Percentiles rank a stretch among this genome's conserved stretches.
These are phyloP conservation scores for Epizoanthus illoricatus DNA, from an alignment of 92 coral and sea anemone species.

Conservation along the genomic window DNA sequence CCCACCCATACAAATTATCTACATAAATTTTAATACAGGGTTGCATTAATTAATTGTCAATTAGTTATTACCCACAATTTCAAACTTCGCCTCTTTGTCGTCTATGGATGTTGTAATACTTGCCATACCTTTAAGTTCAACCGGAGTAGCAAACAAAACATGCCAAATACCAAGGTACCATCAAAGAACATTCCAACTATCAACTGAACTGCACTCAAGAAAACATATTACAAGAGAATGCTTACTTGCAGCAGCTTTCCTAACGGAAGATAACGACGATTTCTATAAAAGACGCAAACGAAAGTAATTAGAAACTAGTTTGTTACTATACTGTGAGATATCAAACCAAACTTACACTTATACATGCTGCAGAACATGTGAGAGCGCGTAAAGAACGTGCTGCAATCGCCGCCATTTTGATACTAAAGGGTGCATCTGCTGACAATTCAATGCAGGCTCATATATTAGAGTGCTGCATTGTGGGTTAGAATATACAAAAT, in stretches of 20 bases:
- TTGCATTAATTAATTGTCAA: too few relatives aligned
- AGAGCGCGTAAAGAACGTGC: conserved; percentile 82
- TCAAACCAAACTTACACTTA: conserved; percentile 48
- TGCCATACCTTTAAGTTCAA: too few relatives aligned
- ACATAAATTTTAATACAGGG: too few relatives aligned
- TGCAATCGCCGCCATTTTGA: conserved; percentile 84
- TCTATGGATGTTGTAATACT: too few relatives aligned
- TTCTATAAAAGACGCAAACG: neutral
- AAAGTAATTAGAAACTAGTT: neutral
- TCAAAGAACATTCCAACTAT: neutral
- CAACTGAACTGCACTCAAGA: too few relatives aligned
- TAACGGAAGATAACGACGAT: conserved; percentile 25
- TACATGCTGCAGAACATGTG: conserved; percentile 59
- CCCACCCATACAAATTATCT: too few relatives aligned
- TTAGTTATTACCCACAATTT: too few relatives aligned
- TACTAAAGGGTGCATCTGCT: conserved; percentile 28
- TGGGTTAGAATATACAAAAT: conserved; percentile 67
- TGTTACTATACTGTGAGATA: neutral
- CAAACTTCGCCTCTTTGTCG: too few relatives aligned
- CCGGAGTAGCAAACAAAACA: too few relatives aligned
- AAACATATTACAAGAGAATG: neutral
- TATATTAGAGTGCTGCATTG: neutral
- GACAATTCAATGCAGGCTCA: neutral
- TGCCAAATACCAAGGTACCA: neutral
- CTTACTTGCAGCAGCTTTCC: conserved; percentile 20